These are phyloP conservation scores for Malachius bipustulatus DNA, from an alignment of 2,888 invertebrate genomes.

Conservation along the genomic window DNA sequence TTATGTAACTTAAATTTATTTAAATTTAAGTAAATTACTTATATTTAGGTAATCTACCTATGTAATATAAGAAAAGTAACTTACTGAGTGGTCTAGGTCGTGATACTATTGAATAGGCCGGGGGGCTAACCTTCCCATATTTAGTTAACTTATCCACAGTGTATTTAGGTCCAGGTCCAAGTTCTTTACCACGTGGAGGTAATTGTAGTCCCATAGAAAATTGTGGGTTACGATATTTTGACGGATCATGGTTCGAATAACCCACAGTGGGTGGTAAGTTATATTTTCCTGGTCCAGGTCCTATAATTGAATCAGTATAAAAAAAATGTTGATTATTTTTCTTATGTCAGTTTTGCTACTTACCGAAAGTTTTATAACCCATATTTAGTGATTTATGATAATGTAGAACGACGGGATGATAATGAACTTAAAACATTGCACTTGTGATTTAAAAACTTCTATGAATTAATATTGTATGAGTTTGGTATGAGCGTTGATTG, in stretches of 20 bases:
- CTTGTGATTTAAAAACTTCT: no score
- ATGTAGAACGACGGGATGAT: no score
- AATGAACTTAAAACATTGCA: no score
- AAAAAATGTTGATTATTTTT: no score
- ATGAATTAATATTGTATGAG: no score
- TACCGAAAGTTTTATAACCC: no score
- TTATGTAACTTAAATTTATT: no score
- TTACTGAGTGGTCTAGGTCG: constrained; percentile 26
- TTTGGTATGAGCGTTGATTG: no score
- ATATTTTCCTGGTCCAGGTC: constrained; percentile 58
- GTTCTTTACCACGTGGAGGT: constrained; percentile 18
- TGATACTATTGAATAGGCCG: constrained; percentile 38
- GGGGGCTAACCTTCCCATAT: constrained; percentile 37
- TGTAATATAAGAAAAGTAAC: constrained; percentile 10
- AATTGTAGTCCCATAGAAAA: constrained; percentile 46
- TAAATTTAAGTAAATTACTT: no score
- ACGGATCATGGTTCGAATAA: constrained; percentile 48
- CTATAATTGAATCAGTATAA: constrained; percentile 30
- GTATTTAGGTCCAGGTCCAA: constrained; percentile 38
- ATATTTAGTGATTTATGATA: no score
- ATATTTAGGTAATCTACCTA: no score
- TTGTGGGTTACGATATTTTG: constrained; percentile 49
- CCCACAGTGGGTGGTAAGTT: constrained; percentile 50
- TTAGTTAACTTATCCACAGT: constrained; percentile 41
- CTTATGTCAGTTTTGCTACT: no score